These are phyloP conservation scores for Pinctada fucata DNA, from an alignment of 2,888 invertebrate species.

Conservation along the genomic window DNA sequence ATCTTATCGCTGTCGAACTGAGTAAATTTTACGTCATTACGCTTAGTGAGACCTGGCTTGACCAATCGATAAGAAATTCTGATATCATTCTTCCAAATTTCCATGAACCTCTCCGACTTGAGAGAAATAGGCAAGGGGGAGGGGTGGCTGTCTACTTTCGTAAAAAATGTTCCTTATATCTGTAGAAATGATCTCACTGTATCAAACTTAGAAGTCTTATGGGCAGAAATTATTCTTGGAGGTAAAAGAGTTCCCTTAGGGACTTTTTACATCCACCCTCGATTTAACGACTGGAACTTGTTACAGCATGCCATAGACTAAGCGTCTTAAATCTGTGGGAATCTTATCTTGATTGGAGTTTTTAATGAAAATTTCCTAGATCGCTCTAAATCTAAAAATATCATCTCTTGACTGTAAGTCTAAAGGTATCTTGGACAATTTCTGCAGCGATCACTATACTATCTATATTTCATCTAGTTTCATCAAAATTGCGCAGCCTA, in stretches of 20 bases:
- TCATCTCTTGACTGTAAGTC: not conserved
- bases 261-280: not conserved
- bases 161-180: not conserved
- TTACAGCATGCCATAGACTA: not conserved
- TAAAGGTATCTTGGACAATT: not conserved
- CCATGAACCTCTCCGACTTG: not conserved
- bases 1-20: not conserved
- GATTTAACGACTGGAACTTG: not conserved
- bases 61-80: not conserved
- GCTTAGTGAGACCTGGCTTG: not conserved
- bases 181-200: not conserved
- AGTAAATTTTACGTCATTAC: too few species aligned
- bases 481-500: not conserved
- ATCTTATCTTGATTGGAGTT: not conserved
- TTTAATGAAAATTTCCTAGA: not conserved
- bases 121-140: not conserved
- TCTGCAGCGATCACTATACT: not conserved
- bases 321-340: not conserved
- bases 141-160: not conserved
- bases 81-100: not conserved
- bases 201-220: not conserved
- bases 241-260: not conserved
- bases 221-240: not conserved
- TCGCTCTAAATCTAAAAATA: not conserved
- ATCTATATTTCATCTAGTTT: not conserved